Evolutionary conservation across 2,113 vertebrate species (phyloP), one percentile per base, ranked within the genome.

Genomic region (Rafetus swinhoei): DNA sequence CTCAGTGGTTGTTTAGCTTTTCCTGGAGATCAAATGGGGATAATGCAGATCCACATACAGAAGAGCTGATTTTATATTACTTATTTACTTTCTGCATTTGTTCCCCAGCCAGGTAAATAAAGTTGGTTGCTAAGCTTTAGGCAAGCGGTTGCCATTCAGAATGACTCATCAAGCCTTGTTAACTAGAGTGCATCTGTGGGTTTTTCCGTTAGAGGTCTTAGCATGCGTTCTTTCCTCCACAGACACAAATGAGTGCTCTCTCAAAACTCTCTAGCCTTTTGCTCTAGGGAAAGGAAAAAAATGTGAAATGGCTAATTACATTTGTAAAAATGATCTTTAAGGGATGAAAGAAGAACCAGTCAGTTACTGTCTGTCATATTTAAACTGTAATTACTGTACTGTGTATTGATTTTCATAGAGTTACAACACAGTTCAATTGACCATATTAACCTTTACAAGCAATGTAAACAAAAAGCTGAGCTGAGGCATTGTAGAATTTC

Each of bases 101-200:
- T 59, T n/a, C 59, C 18, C 2, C 0, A 86, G 74, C 62, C 82
- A 77, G 59, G 27, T 72, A 72, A 35, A 35, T 72, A 35, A 72
- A 72, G 32, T 50, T 91, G 0, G 54, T 60, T 93, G 93, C 94
- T 94, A 25, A 92, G 89, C 52, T 95, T 60, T 90, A 92, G 60
- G 84, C 57, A 50, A 50, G 86, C 74, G 0, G 1, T 80, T 84
- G 86, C 91, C 82, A 13, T 1, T 19, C 69, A 55, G 82, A 45
- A 81, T 95, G 93, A 97, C 86, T 95, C 85, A 85, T 45, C 22
- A 2, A 86, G 59, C 6, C 85, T 89, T 89, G 86, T 27, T 88
- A 92, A 92, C 90, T 83, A 87, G 81, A 90, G 90, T 89, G 88
- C 91, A 94, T 96, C 96, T 95, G 93, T 88, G 93, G 93, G 16